phyloP scores from a whole-genome alignment of 2,888 invertebrate species.

The Alviniconcha strummeri region DNA sequence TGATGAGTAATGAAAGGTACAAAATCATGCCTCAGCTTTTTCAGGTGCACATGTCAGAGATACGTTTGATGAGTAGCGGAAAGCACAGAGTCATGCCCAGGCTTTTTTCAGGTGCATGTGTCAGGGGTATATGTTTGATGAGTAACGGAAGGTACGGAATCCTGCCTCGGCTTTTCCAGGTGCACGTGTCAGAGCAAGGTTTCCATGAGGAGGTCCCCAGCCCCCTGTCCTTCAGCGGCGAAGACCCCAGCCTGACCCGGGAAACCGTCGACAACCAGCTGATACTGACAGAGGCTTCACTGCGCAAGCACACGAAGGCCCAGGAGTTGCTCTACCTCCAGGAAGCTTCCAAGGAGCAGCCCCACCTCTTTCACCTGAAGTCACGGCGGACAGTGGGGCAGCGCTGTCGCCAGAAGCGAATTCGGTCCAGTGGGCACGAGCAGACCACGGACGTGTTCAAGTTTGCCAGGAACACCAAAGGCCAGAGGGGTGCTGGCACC shows the following conservation, averaged over 20 bases:
- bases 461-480: slow-evolving; percentile 13
- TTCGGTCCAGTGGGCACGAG: slow-evolving; percentile 21
- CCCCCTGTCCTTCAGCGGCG: slow-evolving; percentile 37
- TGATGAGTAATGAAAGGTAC: too few species aligned
- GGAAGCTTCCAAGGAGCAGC: slow-evolving; percentile 40
- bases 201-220: slow-evolving; percentile 36
- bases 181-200: slow-evolving; percentile 40
- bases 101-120: too few species aligned
- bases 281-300: slow-evolving; percentile 40
- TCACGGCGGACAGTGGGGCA: not conserved
- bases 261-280: slow-evolving; percentile 40
- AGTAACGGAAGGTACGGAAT: too few species aligned
- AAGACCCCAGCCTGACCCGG: slow-evolving; percentile 29
- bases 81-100: too few species aligned
- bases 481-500: not conserved
- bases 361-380: slow-evolving; percentile 39
- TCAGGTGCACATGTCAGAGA: too few species aligned
- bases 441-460: slow-evolving; percentile 30
- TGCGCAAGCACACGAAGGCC: slow-evolving; percentile 43
- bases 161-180: slow-evolving; percentile 15
- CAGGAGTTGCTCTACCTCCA: slow-evolving; percentile 45
- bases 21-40: too few species aligned
- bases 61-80: too few species aligned
- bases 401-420: slow-evolving; percentile 20
- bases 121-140: too few species aligned